These are phyloP conservation scores for Dreissena rostriformis DNA, from an alignment of 1,140 invertebrate species.

Conservation along the genomic window DNA sequence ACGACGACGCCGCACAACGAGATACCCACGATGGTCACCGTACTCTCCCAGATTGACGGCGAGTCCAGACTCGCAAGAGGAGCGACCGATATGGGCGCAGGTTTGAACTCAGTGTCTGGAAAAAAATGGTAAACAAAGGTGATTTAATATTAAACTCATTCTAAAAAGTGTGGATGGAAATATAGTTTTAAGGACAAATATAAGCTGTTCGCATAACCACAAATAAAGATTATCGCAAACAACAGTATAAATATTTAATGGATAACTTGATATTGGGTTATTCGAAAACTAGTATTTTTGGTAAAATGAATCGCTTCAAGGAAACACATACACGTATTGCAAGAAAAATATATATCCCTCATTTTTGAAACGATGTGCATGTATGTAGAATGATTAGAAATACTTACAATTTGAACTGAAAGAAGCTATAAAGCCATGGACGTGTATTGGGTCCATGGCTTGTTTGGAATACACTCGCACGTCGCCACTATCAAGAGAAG, in stretches of 20 bases:
- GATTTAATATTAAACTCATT: not conserved
- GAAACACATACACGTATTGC: too few species aligned
- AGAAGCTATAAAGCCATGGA: conserved; percentile 73
- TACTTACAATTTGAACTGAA: conserved; percentile 61
- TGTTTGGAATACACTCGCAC: conserved; percentile 49
- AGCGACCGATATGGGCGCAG: conserved; percentile 3
- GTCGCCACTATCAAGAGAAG: not conserved
- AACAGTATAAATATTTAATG: too few species aligned
- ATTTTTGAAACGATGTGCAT: too few species aligned
- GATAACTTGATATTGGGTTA: too few species aligned
- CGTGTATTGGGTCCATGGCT: conserved; percentile 64
- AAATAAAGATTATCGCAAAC: too few species aligned
- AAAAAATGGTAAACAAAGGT: conserved; percentile 12
- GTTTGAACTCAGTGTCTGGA: conserved; percentile 30
- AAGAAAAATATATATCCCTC: too few species aligned
- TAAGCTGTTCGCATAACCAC: too few species aligned
- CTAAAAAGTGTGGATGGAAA: too few species aligned
- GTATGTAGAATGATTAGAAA: not conserved
- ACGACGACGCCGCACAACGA: conserved; percentile 69
- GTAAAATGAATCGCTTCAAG: too few species aligned
- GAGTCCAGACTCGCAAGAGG: conserved; percentile 20
- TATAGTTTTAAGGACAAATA: too few species aligned
- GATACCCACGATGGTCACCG: conserved; percentile 73
- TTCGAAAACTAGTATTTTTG: too few species aligned
- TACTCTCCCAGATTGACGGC: conserved; percentile 67